phyloP scores from a whole-genome alignment of 2,797 vertebrate species.

The Rhyacichthys aspro region DNA sequence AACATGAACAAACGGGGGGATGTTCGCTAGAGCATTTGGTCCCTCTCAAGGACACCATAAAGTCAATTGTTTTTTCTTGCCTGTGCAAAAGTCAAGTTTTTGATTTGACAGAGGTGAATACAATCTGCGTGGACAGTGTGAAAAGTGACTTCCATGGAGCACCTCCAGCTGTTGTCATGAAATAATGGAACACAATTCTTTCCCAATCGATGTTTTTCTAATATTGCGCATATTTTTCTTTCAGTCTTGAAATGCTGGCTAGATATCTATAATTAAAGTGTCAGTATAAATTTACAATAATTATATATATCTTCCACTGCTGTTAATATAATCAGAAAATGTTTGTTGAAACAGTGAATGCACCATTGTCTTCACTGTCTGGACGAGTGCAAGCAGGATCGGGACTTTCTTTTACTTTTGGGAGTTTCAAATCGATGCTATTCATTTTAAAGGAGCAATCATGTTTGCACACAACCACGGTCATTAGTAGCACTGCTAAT shows the following conservation, averaged over 20 bases:
- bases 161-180: constrained; percentile 67
- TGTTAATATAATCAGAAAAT: constrained; percentile 7
- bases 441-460: constrained; percentile 33
- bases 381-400: constrained; percentile 23
- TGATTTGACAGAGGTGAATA: constrained; percentile 61
- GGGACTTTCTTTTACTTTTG: constrained; percentile 28
- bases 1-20: constrained; percentile 45
- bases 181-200: constrained; percentile 39
- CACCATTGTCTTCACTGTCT: background rate
- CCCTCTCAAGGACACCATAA: constrained; percentile 63
- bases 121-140: constrained; percentile 45
- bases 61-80: constrained; percentile 33
- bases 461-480: constrained; percentile 16
- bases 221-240: constrained; percentile 35
- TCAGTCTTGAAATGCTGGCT: background rate
- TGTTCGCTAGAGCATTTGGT: constrained; percentile 41
- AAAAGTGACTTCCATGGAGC: too few relatives aligned
- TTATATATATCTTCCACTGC: background rate
- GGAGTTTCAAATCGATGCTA: constrained; percentile 40
- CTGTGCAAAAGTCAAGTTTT: constrained; percentile 24
- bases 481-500: constrained; percentile 33
- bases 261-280: constrained; percentile 30
- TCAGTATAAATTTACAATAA: constrained; percentile 30
- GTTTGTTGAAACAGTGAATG: background rate
- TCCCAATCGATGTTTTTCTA: constrained; percentile 24